phyloP scores from a whole-genome alignment of 2,113 vertebrate genomes.

The Lasiurus borealis region DNA sequence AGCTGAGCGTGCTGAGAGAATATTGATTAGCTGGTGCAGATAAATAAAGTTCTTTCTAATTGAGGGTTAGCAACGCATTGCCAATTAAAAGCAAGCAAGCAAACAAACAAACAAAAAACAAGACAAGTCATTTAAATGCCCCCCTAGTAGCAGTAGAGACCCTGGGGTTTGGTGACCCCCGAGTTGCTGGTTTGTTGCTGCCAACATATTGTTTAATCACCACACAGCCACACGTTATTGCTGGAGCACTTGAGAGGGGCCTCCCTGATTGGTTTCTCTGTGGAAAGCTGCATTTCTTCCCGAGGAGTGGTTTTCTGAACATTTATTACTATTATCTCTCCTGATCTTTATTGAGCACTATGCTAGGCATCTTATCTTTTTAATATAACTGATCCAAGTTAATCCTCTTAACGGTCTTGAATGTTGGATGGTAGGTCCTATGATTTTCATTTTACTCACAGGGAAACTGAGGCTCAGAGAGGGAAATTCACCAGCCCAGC shows the following conservation, averaged over 20 bases:
- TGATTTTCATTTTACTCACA: background rate
- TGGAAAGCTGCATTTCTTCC: background rate
- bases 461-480: background rate
- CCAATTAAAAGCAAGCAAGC: constrained; percentile 83
- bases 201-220: background rate
- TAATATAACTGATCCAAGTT: background rate
- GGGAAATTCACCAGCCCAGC: background rate
- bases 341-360: background rate
- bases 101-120: no score
- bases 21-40: constrained; percentile 86
- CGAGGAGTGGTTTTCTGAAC: background rate
- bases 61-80: constrained; percentile 83
- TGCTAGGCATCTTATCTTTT: background rate
- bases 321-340: background rate
- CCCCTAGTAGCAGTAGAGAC: constrained; percentile 74
- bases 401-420: background rate
- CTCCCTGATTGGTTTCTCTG: background rate
- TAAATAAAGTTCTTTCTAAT: constrained; percentile 86
- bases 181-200: no score
- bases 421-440: background rate
- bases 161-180: constrained; percentile 37
- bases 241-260: background rate
- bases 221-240: background rate
- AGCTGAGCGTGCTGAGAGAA: constrained; percentile 83
- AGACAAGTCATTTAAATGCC: constrained; percentile 45